These are phyloP conservation scores for Apodemia duryi DNA, from an alignment of 2,888 invertebrate species.

Conservation along the genomic window DNA sequence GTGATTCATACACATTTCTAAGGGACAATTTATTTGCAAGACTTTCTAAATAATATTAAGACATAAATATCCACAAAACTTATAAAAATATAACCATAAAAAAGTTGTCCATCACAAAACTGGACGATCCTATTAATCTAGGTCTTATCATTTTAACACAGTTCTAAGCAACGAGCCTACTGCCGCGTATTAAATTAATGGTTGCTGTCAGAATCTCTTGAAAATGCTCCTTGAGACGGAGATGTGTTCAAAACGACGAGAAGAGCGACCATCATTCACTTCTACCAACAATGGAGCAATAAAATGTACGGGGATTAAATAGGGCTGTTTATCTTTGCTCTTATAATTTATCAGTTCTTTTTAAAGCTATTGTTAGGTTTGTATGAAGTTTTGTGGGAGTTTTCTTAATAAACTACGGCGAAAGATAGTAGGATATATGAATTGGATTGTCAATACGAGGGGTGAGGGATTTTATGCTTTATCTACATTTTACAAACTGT, in stretches of 20 bases:
- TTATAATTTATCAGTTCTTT: constrained; percentile 12
- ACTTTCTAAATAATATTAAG: background rate
- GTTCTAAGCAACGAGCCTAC: constrained; percentile 42
- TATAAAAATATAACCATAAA: constrained; percentile 1
- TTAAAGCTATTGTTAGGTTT: constrained; percentile 8
- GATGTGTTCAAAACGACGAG: constrained; percentile 21
- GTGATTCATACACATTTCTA: too few relatives aligned
- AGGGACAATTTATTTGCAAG: background rate
- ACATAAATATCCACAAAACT: constrained; percentile 4
- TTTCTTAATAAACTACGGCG: constrained; percentile 17
- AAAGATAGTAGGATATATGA: background rate
- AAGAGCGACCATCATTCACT: constrained; percentile 51
- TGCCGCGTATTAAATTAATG: constrained; percentile 54
- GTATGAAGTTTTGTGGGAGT: constrained; percentile 2
- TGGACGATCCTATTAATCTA: constrained; percentile 23
- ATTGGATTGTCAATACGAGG: background rate
- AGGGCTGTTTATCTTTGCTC: constrained; percentile 20
- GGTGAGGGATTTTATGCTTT: too few relatives aligned
- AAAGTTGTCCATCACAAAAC: constrained; percentile 1
- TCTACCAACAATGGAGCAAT: constrained; percentile 53
- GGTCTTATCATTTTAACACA: constrained; percentile 30
- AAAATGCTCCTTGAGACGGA: constrained; percentile 39
- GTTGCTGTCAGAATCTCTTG: constrained; percentile 51
- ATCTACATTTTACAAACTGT: too few relatives aligned
- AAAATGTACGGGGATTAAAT: constrained; percentile 48